Conservation (phyloP, 2,888 invertebrate genomes). For the Tanytarsus gracilentus region DNA sequence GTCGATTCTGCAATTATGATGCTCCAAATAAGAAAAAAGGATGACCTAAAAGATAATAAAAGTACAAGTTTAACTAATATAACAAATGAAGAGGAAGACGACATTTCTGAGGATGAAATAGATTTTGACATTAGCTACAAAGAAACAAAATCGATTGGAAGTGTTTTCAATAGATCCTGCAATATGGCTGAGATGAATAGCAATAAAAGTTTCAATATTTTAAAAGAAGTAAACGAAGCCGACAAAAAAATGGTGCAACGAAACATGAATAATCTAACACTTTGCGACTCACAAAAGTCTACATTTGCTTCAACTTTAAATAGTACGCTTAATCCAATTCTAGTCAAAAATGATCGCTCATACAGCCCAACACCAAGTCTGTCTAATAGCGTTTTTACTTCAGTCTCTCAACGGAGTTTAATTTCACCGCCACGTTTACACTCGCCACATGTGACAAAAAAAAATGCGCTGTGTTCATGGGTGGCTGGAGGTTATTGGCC, state of each 20-base stretch:
- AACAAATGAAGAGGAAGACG: too few relatives aligned
- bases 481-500: slow-evolving; percentile 59
- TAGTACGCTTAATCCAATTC: slow-evolving; percentile 24
- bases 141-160: not conserved
- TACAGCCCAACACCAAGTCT: slow-evolving; percentile 21
- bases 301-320: slow-evolving; percentile 6
- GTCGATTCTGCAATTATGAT: too few relatives aligned
- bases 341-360: not conserved
- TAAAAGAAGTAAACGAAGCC: not conserved
- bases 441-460: slow-evolving; percentile 46
- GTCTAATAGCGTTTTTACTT: slow-evolving; percentile 8
- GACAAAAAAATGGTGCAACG: slow-evolving; percentile 9
- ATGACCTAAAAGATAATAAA: too few relatives aligned
- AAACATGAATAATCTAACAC: not conserved
- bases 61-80: too few relatives aligned
- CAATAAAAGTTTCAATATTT: slow-evolving; percentile 4
- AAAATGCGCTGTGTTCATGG: slow-evolving; percentile 46
- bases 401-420: not conserved
- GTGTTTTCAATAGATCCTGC: not conserved
- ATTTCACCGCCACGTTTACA: slow-evolving; percentile 27
- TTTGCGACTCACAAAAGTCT: not conserved
- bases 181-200: not conserved
- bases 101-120: too few relatives aligned
- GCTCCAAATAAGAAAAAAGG: too few relatives aligned
- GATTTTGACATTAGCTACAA: not conserved